Base-by-base conservation (phyloP, 2,888 invertebrate genomes). In the Bugulina stolonifera region DNA sequence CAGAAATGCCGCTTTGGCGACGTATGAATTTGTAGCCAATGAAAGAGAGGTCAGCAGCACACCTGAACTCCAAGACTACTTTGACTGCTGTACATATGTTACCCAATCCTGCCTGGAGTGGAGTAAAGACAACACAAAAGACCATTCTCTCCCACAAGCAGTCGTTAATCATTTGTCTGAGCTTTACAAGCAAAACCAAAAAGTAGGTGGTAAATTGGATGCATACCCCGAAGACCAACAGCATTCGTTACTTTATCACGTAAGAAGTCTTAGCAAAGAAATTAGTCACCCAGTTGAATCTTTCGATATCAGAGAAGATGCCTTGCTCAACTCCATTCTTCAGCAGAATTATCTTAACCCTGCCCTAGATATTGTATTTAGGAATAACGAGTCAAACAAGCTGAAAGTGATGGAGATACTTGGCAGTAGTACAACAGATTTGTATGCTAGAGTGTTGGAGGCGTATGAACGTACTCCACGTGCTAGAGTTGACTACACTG, bases 1-100 rank as follows among this genome's bases (percentile, higher is more conserved):
- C 85, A 86, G 90, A 1, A 82, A 90, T 27, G 94, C 95, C 43
- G 90, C 91, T 78, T 86, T 93, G 27, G 96, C 96, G 85, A 89
- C 89, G 77, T 94, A 92, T 85, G 86, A 87, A 69, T 95, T 94
- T 83, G 86, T 92, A 73, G 91, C 94, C 1, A 29, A 64, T 34
- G 64, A 64, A 32, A 64, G 64, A 25, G 27, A 2, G 2, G 32
- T 64, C n/a, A 10, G 29, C 32, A 10, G 25, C 2, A 64, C 2
- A 27, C 32, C 64, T 3, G 3, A 64, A 1, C 34, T 64, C 10
- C 27, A 64, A 32, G 64, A 64, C n/a, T 64, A 64, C 64, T 5
- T 64, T 10, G 64, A 64, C 64, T 64, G 64, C 32, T 64, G 64
- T 32, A 3, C 34, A 32, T 64, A 14, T 64, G 64, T 32, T 64